phyloP scores from a whole-genome alignment of 1,140 invertebrate species.

The Lutraria rhynchaena region DNA sequence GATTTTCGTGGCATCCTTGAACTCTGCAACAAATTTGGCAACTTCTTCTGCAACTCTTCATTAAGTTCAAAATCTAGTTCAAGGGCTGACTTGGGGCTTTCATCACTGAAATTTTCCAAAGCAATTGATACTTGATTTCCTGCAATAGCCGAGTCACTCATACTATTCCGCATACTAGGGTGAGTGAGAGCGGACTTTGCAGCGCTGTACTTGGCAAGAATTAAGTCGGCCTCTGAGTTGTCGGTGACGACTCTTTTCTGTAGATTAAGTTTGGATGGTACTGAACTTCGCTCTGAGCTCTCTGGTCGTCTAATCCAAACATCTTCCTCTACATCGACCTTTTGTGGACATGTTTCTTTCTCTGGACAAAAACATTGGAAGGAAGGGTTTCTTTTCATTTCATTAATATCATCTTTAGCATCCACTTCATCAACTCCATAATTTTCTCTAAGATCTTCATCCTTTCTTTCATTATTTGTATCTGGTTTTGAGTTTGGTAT shows the following conservation, averaged over 20 bases:
- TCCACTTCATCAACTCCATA: not conserved
- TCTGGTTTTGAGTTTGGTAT: not conserved
- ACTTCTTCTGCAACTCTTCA: conserved; percentile 26
- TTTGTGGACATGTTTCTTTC: conserved; percentile 1
- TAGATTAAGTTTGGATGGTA: conserved; percentile 20
- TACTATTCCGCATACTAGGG: conserved; percentile 48
- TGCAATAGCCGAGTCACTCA: conserved; percentile 50
- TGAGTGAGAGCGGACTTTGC: conserved; percentile 16
- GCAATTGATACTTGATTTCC: not conserved
- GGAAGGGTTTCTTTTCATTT: not conserved
- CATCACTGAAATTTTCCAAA: conserved; percentile 22
- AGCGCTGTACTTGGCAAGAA: conserved; percentile 52
- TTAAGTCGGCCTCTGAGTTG: conserved; percentile 49
- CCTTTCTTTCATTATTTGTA: not conserved
- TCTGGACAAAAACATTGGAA: conserved; percentile 15
- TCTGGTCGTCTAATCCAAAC: conserved; percentile 22
- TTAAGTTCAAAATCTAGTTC: conserved; percentile 47
- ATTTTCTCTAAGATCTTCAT: not conserved
- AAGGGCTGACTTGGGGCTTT: conserved; percentile 36
- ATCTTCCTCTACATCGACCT: not conserved
- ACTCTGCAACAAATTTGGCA: conserved; percentile 51
- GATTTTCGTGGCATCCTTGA: conserved; percentile 52
- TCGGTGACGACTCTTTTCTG: conserved; percentile 25
- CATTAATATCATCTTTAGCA: not conserved
- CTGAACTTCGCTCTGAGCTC: not conserved